These are phyloP conservation scores for Adoxophyes honmai DNA, from an alignment of 1,140 invertebrate species.

Conservation along the genomic window DNA sequence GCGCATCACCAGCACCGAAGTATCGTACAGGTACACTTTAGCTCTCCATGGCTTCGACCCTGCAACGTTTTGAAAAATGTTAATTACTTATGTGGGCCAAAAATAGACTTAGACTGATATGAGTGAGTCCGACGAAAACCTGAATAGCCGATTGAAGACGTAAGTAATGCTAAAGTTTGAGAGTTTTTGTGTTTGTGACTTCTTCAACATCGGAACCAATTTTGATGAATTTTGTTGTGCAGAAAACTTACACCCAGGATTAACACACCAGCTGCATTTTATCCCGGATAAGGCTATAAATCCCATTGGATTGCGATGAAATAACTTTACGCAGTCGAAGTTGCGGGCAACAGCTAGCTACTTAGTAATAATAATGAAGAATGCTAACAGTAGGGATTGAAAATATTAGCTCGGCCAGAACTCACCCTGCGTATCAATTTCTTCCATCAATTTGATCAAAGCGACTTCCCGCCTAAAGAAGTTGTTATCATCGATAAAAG, in stretches of 20 bases:
- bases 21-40: slow-evolving; percentile 41
- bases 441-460: slow-evolving; percentile 40
- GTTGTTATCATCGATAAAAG: slow-evolving; percentile 40
- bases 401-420: background rate
- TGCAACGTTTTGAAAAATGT: slow-evolving; percentile 25
- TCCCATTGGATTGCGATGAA: background rate
- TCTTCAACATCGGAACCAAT: no score
- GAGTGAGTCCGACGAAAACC: background rate
- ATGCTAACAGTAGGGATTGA: background rate
- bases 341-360: no score
- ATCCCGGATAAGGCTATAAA: no score
- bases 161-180: background rate
- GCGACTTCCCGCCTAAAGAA: slow-evolving; percentile 42
- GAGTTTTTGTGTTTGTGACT: no score
- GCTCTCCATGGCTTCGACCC: slow-evolving; percentile 39
- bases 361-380: background rate
- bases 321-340: no score
- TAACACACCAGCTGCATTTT: no score
- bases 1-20: slow-evolving; percentile 47
- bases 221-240: no score
- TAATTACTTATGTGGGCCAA: no score
- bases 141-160: background rate
- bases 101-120: no score
- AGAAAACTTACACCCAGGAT: no score
- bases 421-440: slow-evolving; percentile 38